Conservation (phyloP, 2,797 vertebrate species). For the Hydrocynus forskahlii region DNA sequence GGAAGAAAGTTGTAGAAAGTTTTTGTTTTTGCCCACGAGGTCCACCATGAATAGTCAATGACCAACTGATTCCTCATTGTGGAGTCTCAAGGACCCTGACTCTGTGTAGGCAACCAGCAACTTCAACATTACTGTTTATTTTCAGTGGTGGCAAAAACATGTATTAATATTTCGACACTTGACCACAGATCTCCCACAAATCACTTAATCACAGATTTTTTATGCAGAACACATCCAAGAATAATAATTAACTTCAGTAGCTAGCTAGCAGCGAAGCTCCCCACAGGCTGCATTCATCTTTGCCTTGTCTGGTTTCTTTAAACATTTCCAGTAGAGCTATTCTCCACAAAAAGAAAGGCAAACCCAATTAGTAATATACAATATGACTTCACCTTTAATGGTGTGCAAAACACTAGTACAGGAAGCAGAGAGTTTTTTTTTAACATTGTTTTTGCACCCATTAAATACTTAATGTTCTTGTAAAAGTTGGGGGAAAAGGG, state of each 20-base stretch:
- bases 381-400: constrained; percentile 77
- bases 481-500: constrained; percentile 75
- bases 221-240: constrained; percentile 5
- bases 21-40: constrained; percentile 17
- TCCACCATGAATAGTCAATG: not conserved
- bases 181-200: constrained; percentile 11
- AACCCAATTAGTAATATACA: constrained; percentile 60
- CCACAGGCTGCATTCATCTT: not conserved
- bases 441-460: constrained; percentile 78
- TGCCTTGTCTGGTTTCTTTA: constrained; percentile 33
- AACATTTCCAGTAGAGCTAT: constrained; percentile 45
- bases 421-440: constrained; percentile 72
- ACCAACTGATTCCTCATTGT: not conserved
- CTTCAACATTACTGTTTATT: not conserved
- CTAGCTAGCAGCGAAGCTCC: not conserved
- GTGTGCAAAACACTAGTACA: constrained; percentile 76
- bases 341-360: constrained; percentile 34
- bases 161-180: not conserved
- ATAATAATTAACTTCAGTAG: constrained; percentile 34
- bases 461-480: constrained; percentile 79
- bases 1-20: not conserved
- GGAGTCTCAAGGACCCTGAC: not conserved
- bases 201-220: constrained; percentile 14
- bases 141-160: not conserved
- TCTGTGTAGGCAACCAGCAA: not conserved